Evolutionary conservation across 2,797 vertebrate species (phyloP).

Genomic region (Pangasius krempfi): DNA sequence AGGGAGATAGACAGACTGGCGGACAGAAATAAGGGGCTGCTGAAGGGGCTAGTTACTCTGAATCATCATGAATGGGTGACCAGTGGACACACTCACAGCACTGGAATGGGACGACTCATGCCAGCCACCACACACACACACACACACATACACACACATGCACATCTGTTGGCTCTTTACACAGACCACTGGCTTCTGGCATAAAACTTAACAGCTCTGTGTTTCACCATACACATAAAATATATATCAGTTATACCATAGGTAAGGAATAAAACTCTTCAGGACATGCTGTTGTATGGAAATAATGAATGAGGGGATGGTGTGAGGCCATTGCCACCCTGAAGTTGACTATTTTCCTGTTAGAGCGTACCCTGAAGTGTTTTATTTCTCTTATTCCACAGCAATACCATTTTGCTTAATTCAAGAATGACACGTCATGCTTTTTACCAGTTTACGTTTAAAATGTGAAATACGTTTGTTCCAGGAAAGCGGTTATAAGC

Average conservation of each 20-base stretch:
- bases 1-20: conserved; percentile 10
- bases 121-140: conserved; percentile 33
- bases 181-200: not conserved
- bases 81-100: conserved; percentile 63
- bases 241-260: not conserved
- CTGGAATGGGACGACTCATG: conserved; percentile 70
- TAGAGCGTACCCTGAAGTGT: not conserved
- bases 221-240: not conserved
- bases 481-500: not conserved
- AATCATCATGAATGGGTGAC: conserved; percentile 64
- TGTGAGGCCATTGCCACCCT: not conserved
- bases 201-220: not conserved
- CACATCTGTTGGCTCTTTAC: conserved; percentile 10
- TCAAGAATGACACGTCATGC: not conserved
- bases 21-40: not conserved
- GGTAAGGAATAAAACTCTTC: not conserved
- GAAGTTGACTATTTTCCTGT: not conserved
- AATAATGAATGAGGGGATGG: not conserved
- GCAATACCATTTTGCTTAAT: not conserved
- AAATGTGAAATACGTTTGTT: not conserved
- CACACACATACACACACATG: not conserved
- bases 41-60: conserved; percentile 60
- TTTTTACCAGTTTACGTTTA: not conserved
- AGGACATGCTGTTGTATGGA: conserved; percentile 1
- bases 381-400: not conserved